These are phyloP conservation scores for Aphaenogaster floridana DNA, from an alignment of 1,140 invertebrate species.

Conservation along the genomic window DNA sequence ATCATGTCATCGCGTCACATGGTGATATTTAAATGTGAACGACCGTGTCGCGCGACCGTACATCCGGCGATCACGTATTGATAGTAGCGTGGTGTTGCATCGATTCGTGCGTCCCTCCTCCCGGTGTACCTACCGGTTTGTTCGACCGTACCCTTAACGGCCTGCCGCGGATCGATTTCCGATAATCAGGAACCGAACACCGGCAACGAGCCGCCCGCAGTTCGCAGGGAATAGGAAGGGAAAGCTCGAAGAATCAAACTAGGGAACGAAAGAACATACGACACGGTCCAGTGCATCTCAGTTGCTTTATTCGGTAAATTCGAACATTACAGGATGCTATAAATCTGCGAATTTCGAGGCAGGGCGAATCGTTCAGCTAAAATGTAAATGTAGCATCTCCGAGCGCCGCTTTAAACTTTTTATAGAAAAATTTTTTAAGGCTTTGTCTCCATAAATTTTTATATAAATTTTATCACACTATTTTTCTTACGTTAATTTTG, in stretches of 20 bases:
- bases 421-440: too few species aligned
- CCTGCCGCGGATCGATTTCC: conserved; percentile 77
- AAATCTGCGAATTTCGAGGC: conserved; percentile 39
- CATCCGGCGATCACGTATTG: conserved; percentile 54
- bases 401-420: background rate
- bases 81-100: conserved; percentile 40
- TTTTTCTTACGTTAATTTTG: background rate
- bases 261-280: conserved; percentile 56
- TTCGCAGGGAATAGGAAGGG: conserved; percentile 17
- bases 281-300: conserved; percentile 61
- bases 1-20: conserved; percentile 51
- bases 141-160: conserved; percentile 71
- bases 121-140: conserved; percentile 57
- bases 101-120: conserved; percentile 28
- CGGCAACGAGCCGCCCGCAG: conserved; percentile 33
- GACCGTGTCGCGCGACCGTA: conserved; percentile 63
- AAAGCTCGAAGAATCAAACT: conserved; percentile 63
- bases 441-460: background rate
- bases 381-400: conserved; percentile 7
- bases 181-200: conserved; percentile 77
- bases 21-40: conserved; percentile 80
- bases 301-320: conserved; percentile 64
- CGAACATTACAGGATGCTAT: conserved; percentile 40
- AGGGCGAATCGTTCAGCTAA: conserved; percentile 17
- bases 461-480: background rate